phyloP scores from a whole-genome alignment of 2,797 vertebrate species.

The Siniperca scherzeri region DNA sequence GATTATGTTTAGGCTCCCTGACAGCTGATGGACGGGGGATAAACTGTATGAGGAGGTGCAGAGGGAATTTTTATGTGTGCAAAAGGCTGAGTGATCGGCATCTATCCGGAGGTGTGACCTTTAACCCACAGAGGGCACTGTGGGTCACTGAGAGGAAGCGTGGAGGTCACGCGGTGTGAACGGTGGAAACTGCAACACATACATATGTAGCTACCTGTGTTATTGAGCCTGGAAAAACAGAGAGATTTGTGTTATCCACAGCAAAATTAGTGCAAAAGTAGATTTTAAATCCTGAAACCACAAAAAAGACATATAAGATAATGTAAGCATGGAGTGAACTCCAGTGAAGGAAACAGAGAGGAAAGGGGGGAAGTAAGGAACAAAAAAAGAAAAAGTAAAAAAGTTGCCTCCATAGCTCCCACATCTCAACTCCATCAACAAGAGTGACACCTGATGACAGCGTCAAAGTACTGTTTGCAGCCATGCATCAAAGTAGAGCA shows the following conservation, averaged over 20 bases:
- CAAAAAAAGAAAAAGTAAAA: neutral
- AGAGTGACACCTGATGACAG: constrained; percentile 62
- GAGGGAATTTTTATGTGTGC: constrained; percentile 20
- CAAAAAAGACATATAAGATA: neutral
- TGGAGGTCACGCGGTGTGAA: constrained; percentile 22
- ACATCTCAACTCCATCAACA: neutral
- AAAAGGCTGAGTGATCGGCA: constrained; percentile 26
- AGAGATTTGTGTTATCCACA: neutral
- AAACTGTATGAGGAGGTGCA: constrained; percentile 5
- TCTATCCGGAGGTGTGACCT: constrained; percentile 54
- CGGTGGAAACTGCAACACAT: constrained; percentile 24
- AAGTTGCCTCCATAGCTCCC: neutral
- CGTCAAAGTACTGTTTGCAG: constrained; percentile 15
- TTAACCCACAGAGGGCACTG: constrained; percentile 36
- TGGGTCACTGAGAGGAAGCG: constrained; percentile 60
- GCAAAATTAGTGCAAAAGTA: neutral
- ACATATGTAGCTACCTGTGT: constrained; percentile 17
- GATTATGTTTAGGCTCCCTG: constrained; percentile 32
- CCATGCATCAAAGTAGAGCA: constrained; percentile 17
- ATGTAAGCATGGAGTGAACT: neutral
- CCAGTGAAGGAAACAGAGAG: neutral
- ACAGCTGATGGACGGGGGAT: constrained; percentile 14
- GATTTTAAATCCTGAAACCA: neutral
- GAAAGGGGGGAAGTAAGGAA: neutral
- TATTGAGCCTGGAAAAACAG: neutral